Conservation (phyloP, 1,140 invertebrate species). For the Brachionus angularis region DNA sequence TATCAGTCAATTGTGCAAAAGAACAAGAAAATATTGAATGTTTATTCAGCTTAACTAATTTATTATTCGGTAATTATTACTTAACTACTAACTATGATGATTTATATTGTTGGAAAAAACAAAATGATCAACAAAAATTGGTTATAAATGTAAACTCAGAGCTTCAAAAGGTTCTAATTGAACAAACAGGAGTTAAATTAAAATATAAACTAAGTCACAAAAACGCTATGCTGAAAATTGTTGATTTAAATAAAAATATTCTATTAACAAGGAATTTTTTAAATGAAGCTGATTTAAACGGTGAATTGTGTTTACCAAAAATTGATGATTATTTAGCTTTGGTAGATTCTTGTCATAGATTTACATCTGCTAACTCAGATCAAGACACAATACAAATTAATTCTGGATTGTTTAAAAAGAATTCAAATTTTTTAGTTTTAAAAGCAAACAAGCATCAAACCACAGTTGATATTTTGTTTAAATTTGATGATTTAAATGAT, state of each 20-base stretch:
- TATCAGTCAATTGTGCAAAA: constrained; percentile 12
- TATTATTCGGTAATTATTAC: constrained; percentile 34
- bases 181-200: constrained; percentile 53
- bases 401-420: constrained; percentile 1
- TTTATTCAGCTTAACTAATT: constrained; percentile 7
- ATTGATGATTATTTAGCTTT: constrained; percentile 70
- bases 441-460: background rate
- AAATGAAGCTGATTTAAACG: constrained; percentile 46
- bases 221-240: constrained; percentile 50
- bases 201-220: constrained; percentile 52
- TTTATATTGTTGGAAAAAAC: constrained; percentile 31
- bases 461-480: background rate
- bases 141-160: constrained; percentile 44
- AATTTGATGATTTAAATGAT: constrained; percentile 14
- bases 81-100: constrained; percentile 25
- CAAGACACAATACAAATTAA: background rate
- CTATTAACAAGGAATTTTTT: constrained; percentile 27
- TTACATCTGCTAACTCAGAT: constrained; percentile 57
- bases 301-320: constrained; percentile 54
- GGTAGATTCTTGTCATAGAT: constrained; percentile 76
- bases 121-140: constrained; percentile 6
- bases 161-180: constrained; percentile 48
- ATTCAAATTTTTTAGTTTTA: background rate
- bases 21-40: constrained; percentile 16
- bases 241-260: constrained; percentile 34